Percentiles rank a stretch among this genome's conserved stretches.
Evolutionary conservation across 1,140 invertebrate species (phyloP).

Genomic region (Panagrolaimus sp.): DNA sequence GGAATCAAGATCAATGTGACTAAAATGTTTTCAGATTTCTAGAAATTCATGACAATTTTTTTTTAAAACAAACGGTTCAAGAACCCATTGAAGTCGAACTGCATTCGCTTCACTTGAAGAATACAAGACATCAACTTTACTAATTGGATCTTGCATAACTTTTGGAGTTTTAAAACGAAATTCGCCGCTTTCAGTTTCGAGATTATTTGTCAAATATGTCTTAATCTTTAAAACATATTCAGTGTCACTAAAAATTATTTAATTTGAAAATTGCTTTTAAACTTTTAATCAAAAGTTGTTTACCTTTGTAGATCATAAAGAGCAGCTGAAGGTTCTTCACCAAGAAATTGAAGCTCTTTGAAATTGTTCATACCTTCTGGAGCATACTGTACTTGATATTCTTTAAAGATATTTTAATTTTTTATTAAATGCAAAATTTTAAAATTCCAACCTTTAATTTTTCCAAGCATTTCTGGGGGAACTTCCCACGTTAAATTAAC

Average conservation of each 20-base stretch:
- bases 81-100: slow-evolving; percentile 53
- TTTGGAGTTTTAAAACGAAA: slow-evolving; percentile 51
- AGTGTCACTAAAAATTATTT: slow-evolving; percentile 48
- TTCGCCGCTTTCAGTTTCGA: slow-evolving; percentile 53
- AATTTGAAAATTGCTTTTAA: slow-evolving; percentile 7
- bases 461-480: slow-evolving; percentile 37
- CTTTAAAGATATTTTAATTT: slow-evolving; percentile 25
- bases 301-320: slow-evolving; percentile 39
- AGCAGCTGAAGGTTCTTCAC: slow-evolving; percentile 38
- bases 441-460: slow-evolving; percentile 41
- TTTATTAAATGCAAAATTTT: not conserved
- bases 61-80: slow-evolving; percentile 45
- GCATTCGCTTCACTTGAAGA: slow-evolving; percentile 50
- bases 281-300: slow-evolving; percentile 3
- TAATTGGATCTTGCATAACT: slow-evolving; percentile 50
- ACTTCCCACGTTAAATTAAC: slow-evolving; percentile 59
- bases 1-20: slow-evolving; percentile 15
- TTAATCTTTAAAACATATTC: slow-evolving; percentile 53
- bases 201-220: slow-evolving; percentile 40
- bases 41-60: not conserved
- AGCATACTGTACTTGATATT: slow-evolving; percentile 44
- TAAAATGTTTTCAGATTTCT: not conserved
- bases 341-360: slow-evolving; percentile 45
- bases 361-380: slow-evolving; percentile 40
- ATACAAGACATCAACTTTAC: slow-evolving; percentile 57